phyloP scores from a whole-genome alignment of 2,797 vertebrate species.

The Coregonus ussuriensis region DNA sequence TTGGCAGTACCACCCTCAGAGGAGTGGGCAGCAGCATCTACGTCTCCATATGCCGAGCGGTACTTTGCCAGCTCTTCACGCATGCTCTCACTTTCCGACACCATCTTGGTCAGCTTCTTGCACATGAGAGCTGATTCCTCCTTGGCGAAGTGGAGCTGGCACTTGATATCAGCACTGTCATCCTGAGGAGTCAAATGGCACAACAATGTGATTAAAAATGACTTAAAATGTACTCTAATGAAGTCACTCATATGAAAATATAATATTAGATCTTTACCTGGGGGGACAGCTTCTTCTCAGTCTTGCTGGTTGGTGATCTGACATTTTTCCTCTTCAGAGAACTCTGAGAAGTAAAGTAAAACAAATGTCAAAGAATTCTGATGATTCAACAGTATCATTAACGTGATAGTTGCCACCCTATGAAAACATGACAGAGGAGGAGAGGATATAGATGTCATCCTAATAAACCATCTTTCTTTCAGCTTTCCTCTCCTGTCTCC shows the following conservation, averaged over 20 bases:
- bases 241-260: background rate
- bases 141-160: constrained; percentile 97
- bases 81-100: constrained; percentile 89
- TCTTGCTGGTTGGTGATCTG: constrained; percentile 81
- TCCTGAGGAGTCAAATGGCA: constrained; percentile 73
- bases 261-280: constrained; percentile 76
- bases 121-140: constrained; percentile 97
- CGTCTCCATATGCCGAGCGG: constrained; percentile 84
- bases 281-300: constrained; percentile 85
- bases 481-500: background rate
- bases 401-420: background rate
- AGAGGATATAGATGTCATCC: background rate
- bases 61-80: constrained; percentile 90
- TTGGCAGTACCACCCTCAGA: constrained; percentile 76
- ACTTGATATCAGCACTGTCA: constrained; percentile 92
- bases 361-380: constrained; percentile 82
- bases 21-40: constrained; percentile 74
- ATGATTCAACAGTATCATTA: constrained; percentile 32
- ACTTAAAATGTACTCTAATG: too few species aligned
- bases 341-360: constrained; percentile 69
- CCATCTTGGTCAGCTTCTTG: constrained; percentile 95
- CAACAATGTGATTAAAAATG: too few species aligned
- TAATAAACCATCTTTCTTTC: background rate
- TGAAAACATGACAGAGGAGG: background rate
- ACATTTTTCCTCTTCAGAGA: constrained; percentile 87